A percentile compares a stretch with the other conserved stretches of the same genome.
Evolutionary conservation across 2,888 invertebrate genomes (phyloP).

Genomic region (Spodoptera littoralis): DNA sequence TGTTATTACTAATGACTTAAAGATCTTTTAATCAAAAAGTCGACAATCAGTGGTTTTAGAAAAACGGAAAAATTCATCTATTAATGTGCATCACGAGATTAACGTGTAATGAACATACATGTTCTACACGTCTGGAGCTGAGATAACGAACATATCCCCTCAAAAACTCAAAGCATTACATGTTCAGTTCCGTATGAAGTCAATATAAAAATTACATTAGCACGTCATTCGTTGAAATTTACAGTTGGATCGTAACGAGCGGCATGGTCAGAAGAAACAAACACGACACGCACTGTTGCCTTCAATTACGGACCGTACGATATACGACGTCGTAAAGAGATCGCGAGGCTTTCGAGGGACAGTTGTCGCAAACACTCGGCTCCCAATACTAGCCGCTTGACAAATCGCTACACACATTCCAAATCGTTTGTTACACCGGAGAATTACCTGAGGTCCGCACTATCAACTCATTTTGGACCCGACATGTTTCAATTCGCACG

Average conservation of each 20-base stretch:
- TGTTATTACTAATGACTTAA: not conserved
- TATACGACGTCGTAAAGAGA: constrained; percentile 69
- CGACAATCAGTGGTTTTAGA: constrained; percentile 27
- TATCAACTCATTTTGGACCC: constrained; percentile 48
- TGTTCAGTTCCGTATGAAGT: constrained; percentile 37
- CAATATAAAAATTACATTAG: constrained; percentile 53
- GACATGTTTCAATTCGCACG: constrained; percentile 48
- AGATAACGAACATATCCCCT: constrained; percentile 31
- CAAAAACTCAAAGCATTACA: constrained; percentile 37
- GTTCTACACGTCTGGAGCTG: constrained; percentile 20
- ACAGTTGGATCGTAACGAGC: constrained; percentile 68
- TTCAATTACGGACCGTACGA: constrained; percentile 68
- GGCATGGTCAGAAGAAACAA: constrained; percentile 66
- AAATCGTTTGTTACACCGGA: constrained; percentile 49
- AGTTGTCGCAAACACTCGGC: constrained; percentile 42
- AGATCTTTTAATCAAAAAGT: too few species aligned
- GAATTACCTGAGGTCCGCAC: constrained; percentile 49
- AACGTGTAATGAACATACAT: constrained; percentile 37
- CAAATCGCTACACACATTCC: constrained; percentile 57
- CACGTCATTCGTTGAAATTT: constrained; percentile 62
- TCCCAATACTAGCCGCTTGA: constrained; percentile 46
- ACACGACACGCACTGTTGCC: constrained; percentile 71
- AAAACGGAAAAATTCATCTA: constrained; percentile 27
- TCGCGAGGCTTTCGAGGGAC: constrained; percentile 45
- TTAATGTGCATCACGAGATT: constrained; percentile 37